Conservation (phyloP, 2,113 vertebrate genomes). For the Anser brachyrhynchus region DNA sequence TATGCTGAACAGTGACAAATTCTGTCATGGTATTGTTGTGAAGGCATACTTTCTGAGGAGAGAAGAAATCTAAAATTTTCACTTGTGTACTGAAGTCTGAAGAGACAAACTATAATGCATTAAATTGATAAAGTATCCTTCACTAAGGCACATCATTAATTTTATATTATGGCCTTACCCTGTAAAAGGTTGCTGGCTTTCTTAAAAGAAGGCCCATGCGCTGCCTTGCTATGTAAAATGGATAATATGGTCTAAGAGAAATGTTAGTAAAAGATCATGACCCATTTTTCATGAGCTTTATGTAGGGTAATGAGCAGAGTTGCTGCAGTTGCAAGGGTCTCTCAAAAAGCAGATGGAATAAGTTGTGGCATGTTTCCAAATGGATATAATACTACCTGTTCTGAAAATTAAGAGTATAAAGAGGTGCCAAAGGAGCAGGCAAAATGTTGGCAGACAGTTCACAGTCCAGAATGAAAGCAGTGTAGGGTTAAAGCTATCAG, state of each 20-base stretch:
- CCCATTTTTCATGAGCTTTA: neutral
- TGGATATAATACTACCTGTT: neutral
- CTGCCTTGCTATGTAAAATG: neutral
- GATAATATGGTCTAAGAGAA: neutral
- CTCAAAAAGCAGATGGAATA: neutral
- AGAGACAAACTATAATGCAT: neutral
- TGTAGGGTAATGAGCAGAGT: neutral
- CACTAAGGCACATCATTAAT: neutral
- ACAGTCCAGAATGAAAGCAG: neutral
- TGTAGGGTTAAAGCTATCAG: neutral
- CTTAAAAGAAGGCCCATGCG: neutral
- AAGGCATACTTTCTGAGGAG: neutral
- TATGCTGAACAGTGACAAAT: neutral
- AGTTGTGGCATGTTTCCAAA: neutral
- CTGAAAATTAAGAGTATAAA: neutral
- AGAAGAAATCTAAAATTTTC: neutral
- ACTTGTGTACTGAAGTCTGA: neutral
- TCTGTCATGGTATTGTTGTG: neutral
- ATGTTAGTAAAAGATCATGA: neutral
- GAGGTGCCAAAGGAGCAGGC: neutral
- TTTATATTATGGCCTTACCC: neutral
- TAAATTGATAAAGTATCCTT: neutral
- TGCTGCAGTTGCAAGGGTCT: neutral
- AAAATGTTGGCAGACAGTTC: neutral
- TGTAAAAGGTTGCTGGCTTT: neutral